phyloP scores from a whole-genome alignment of 2,888 invertebrate genomes.

The Colletes collaris region DNA sequence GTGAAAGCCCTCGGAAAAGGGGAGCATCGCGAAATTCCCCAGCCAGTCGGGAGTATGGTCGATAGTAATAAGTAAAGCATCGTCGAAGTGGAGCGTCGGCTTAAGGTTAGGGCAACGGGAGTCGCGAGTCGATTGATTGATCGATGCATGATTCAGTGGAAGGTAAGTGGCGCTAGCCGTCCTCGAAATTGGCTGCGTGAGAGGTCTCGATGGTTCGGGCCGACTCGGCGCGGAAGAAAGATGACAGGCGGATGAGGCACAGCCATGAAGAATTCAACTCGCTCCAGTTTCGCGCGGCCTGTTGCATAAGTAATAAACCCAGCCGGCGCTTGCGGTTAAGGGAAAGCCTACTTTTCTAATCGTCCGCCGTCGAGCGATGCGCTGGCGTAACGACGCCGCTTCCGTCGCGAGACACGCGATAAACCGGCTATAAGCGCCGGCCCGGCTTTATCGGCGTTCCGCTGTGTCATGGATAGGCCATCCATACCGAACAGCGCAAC shows the following conservation, averaged over 20 bases:
- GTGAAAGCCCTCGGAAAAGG: no score
- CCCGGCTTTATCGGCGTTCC: slow-evolving; percentile 73
- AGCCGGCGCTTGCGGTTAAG: slow-evolving; percentile 74
- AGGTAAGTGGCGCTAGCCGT: slow-evolving; percentile 63
- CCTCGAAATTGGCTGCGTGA: slow-evolving; percentile 42
- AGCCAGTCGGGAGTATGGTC: neutral
- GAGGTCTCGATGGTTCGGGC: slow-evolving; percentile 26
- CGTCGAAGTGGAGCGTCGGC: neutral
- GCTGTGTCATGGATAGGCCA: slow-evolving; percentile 44
- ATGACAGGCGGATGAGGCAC: slow-evolving; percentile 55
- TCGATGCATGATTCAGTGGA: slow-evolving; percentile 70
- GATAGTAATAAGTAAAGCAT: slow-evolving; percentile 36
- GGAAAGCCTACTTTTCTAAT: slow-evolving; percentile 63
- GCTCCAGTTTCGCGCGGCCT: slow-evolving; percentile 72
- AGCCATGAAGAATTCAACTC: slow-evolving; percentile 72
- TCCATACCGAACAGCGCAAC: no score
- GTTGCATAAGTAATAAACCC: slow-evolving; percentile 72
- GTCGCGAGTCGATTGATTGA: slow-evolving; percentile 66
- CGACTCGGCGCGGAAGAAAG: slow-evolving; percentile 39
- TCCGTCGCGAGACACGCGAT: slow-evolving; percentile 25
- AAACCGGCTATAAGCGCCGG: slow-evolving; percentile 71
- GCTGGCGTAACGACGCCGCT: slow-evolving; percentile 33
- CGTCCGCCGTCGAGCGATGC: slow-evolving; percentile 5
- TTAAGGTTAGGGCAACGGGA: neutral
- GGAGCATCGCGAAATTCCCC: no score